A percentile compares a stretch with the other conserved stretches of the same genome.
These are phyloP conservation scores for Hydraecia micacea DNA, from an alignment of 2,888 invertebrate genomes.

Conservation along the genomic window DNA sequence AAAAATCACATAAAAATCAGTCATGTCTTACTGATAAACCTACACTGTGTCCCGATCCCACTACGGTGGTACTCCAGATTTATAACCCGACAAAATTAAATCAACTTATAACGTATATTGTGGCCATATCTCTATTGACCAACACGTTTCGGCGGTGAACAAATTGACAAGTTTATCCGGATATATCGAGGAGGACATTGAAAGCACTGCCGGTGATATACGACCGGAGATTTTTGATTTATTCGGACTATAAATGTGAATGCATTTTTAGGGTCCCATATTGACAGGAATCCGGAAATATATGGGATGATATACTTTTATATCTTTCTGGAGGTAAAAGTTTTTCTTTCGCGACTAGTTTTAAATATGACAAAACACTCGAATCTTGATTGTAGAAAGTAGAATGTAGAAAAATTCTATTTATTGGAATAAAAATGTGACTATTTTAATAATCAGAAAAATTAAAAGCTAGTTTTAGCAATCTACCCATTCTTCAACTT, in stretches of 20 bases:
- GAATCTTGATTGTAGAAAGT: not conserved
- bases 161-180: slow-evolving; percentile 81
- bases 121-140: slow-evolving; percentile 72
- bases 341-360: not conserved
- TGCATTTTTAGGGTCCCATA: slow-evolving; percentile 71
- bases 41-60: slow-evolving; percentile 60
- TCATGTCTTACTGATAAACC: slow-evolving; percentile 40
- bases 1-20: no score
- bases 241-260: slow-evolving; percentile 72
- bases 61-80: slow-evolving; percentile 73
- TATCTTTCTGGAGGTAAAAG: not conserved
- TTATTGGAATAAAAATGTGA: no score
- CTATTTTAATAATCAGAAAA: not conserved
- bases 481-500: not conserved
- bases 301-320: slow-evolving; percentile 26
- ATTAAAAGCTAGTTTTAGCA: not conserved
- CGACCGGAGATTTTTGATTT: slow-evolving; percentile 70
- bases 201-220: slow-evolving; percentile 67
- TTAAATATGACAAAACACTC: not conserved
- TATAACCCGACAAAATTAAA: slow-evolving; percentile 83
- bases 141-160: slow-evolving; percentile 75
- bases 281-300: slow-evolving; percentile 45
- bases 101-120: slow-evolving; percentile 77
- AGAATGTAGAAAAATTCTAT: not conserved
- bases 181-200: slow-evolving; percentile 75